Evolutionary conservation across 2,888 invertebrate species (phyloP).

Genomic region (Ormyrus pomaceus): DNA sequence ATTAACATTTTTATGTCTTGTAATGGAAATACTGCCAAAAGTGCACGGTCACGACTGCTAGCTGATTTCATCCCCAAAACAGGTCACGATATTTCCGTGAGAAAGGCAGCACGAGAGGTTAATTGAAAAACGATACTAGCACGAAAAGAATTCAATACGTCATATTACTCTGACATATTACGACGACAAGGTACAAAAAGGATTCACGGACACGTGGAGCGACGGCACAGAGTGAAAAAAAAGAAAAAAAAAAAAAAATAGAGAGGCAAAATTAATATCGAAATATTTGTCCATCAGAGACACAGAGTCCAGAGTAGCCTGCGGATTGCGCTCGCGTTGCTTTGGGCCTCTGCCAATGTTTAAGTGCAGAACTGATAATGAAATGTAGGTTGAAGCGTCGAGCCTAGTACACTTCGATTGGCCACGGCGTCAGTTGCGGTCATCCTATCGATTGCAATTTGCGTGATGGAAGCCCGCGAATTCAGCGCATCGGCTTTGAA

Average conservation of each 20-base stretch:
- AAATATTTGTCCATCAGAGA: not conserved
- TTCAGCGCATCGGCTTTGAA: constrained; percentile 10
- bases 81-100: too few species aligned
- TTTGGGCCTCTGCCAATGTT: constrained; percentile 28
- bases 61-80: too few species aligned
- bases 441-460: constrained; percentile 51
- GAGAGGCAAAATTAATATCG: not conserved
- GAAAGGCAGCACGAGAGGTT: too few species aligned
- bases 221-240: not conserved
- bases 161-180: too few species aligned
- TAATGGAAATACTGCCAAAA: too few species aligned
- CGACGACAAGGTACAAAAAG: not conserved
- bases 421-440: constrained; percentile 40
- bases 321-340: not conserved
- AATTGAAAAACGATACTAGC: too few species aligned
- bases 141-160: too few species aligned
- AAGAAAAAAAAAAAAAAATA: not conserved
- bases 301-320: not conserved
- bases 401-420: constrained; percentile 19
- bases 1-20: too few species aligned
- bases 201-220: not conserved
- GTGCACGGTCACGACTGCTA: too few species aligned
- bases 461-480: constrained; percentile 44
- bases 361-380: constrained; percentile 41
- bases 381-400: constrained; percentile 45